Conservation (phyloP, 53 echinoderm and acorn worm genomes). For the Henricia sp. region DNA sequence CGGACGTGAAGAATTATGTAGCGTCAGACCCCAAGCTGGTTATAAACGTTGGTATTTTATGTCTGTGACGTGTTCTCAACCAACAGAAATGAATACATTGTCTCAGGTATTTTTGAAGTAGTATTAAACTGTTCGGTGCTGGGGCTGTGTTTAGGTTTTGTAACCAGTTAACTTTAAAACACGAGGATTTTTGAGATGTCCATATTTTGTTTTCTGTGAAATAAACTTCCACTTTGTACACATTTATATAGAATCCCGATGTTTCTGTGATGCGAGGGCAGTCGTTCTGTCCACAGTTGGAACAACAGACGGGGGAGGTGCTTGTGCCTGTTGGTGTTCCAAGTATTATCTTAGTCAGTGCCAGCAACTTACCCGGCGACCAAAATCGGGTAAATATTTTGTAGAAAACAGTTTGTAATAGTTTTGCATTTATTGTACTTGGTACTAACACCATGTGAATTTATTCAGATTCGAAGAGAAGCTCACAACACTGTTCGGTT, state of each 20-base stretch:
- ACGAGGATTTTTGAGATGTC: not conserved
- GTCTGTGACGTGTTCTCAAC: too few species aligned
- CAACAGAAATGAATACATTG: too few species aligned
- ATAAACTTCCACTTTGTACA: not conserved
- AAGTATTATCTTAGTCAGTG: slow-evolving; percentile 24
- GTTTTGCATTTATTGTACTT: not conserved
- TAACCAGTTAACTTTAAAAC: not conserved
- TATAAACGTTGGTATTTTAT: too few species aligned
- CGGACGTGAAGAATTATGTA: too few species aligned
- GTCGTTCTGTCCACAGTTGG: slow-evolving; percentile 45
- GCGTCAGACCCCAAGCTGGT: too few species aligned
- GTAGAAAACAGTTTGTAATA: not conserved
- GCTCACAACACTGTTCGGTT: too few species aligned
- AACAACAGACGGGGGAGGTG: slow-evolving; percentile 31
- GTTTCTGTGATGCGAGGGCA: not conserved
- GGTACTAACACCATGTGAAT: too few species aligned
- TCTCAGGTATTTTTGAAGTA: too few species aligned
- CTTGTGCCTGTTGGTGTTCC: slow-evolving; percentile 49
- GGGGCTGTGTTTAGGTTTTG: too few species aligned
- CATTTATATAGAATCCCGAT: slow-evolving; percentile 30
- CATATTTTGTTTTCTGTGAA: not conserved
- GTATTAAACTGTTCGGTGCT: too few species aligned
- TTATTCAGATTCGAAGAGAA: too few species aligned
- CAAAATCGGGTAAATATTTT: not conserved
- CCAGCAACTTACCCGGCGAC: slow-evolving; percentile 37